Base-by-base conservation (phyloP, 2,113 vertebrate species). In the Strigops habroptila region DNA sequence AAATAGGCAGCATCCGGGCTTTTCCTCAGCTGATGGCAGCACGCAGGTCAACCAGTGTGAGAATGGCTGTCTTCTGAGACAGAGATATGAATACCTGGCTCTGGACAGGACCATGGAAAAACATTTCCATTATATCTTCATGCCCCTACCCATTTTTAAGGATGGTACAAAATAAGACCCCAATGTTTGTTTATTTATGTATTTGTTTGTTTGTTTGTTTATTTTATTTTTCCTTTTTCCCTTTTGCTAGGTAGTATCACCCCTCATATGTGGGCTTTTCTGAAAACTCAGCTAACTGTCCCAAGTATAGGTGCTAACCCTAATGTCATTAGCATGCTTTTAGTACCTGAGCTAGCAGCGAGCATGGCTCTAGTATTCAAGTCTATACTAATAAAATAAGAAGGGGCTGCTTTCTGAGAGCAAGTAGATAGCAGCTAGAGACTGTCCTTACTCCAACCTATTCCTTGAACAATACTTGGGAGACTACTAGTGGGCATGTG, bases 1-100 rank as follows among this genome's bases (percentile, higher is more conserved):
- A 68, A 41, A 82, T 7, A 18, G 43, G 27, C 39, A 55, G 27
- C 53, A 18, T 0, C 0, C 0, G 30, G 62, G 28, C 57, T 79
- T 71, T 79, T 15, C 63, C 53, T 48, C 7, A 12, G 49, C 48
- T 90, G 64, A 52, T 37, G 28, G n/a, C 60, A 46, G 31, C 33
- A 46, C 18, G 16, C 30, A 33, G 21, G 43, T 74, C 46, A 68
- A 23, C 7, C 3, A 2, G 7, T 24, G 9, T 53, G 24, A 62
- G 39, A 64, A 60, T 7, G 21, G n/a, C 28, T 76, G 6, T 64
- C 37, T 86, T 65, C 25, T n/a, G 51, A 65, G 37, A 43, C 44
- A 30, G 24, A 57, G 33, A 8, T 33, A 24, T 9, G 76, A 24
- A 10, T 49, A 30, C 10, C 37, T 70, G 37, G 8, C 41, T 57